Evolutionary conservation across 2,113 vertebrate genomes (phyloP).

Genomic region (Passer montanus): DNA sequence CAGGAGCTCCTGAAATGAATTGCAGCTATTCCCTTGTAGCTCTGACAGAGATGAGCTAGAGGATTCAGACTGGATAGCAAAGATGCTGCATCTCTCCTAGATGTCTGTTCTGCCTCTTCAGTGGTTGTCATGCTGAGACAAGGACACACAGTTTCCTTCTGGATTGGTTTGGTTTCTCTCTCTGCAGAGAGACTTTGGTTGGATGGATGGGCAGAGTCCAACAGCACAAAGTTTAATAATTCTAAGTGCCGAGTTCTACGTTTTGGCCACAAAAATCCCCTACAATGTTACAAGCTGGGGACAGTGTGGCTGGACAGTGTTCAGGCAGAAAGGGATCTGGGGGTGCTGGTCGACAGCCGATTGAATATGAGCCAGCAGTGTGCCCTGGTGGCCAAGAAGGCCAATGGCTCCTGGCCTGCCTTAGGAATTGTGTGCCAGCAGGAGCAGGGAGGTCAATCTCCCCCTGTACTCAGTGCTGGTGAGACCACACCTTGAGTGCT

Average conservation of each 20-base stretch:
- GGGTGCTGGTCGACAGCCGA: no score
- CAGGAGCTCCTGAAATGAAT: neutral
- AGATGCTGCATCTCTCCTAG: neutral
- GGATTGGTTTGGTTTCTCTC: neutral
- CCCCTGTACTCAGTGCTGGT: neutral
- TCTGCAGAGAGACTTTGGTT: no score
- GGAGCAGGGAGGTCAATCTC: neutral
- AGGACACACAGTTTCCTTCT: neutral
- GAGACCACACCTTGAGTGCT: neutral
- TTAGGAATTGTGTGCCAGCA: neutral
- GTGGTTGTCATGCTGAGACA: neutral
- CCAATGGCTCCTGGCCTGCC: no score
- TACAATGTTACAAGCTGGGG: no score
- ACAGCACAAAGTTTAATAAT: no score
- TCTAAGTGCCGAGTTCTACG: no score
- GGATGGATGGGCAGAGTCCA: no score
- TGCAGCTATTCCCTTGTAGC: neutral
- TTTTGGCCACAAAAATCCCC: no score
- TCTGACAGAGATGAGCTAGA: neutral
- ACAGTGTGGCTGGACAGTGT: no score
- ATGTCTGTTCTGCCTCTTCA: neutral
- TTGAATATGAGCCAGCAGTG: no score
- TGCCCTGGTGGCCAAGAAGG: no score
- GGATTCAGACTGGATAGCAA: neutral
- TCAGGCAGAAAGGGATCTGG: no score